phyloP scores from a whole-genome alignment of 2,797 vertebrate species.

The Pseudochirops corinnae region DNA sequence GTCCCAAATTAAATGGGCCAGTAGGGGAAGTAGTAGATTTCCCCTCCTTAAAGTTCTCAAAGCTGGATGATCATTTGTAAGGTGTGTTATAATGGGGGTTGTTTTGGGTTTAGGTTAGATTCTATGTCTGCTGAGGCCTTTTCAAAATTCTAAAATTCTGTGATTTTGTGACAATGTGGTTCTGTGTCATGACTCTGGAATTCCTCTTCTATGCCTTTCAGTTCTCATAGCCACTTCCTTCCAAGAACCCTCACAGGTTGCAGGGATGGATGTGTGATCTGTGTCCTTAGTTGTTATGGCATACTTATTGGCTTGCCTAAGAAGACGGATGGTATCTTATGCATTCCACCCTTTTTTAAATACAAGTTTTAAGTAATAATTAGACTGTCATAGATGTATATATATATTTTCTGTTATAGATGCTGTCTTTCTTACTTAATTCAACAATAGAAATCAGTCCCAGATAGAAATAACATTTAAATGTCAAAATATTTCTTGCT shows the following conservation, averaged over 20 bases:
- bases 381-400: slow-evolving; percentile 49
- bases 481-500: slow-evolving; percentile 71
- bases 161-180: background rate
- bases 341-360: slow-evolving; percentile 14
- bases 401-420: slow-evolving; percentile 18
- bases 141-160: background rate
- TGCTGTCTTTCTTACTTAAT: slow-evolving; percentile 21
- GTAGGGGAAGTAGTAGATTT: background rate
- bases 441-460: slow-evolving; percentile 33
- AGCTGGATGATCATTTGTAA: background rate
- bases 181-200: background rate
- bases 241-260: background rate
- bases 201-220: background rate
- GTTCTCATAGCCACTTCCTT: background rate
- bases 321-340: background rate
- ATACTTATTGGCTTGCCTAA: background rate
- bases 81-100: background rate
- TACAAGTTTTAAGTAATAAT: slow-evolving; percentile 58
- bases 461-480: slow-evolving; percentile 57
- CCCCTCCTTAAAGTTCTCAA: background rate
- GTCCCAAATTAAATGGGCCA: background rate
- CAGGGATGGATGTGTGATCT: background rate
- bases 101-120: background rate
- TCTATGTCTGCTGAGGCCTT: background rate
- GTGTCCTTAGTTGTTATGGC: background rate